Percentiles rank a stretch among this genome's conserved stretches.
phyloP scores from a whole-genome alignment of 2,797 vertebrate genomes.

The Adrianichthys oophorus region DNA sequence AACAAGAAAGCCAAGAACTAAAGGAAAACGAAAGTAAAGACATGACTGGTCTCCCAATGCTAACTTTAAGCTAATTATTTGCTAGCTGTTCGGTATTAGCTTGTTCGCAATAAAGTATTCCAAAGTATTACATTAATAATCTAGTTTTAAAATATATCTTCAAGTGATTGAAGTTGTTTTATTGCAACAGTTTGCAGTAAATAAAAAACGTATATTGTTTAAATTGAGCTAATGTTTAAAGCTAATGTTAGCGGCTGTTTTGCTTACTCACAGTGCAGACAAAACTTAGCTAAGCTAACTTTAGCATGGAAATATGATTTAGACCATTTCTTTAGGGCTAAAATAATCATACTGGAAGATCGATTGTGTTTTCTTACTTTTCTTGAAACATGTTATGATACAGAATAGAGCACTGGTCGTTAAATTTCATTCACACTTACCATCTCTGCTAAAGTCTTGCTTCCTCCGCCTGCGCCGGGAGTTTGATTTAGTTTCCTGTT shows the following conservation, averaged over 20 bases:
- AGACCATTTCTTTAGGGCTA: not conserved
- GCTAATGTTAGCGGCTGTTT: slow-evolving; percentile 56
- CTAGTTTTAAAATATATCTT: too few species aligned
- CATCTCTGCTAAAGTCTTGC: slow-evolving; percentile 57
- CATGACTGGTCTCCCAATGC: not conserved
- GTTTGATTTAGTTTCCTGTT: slow-evolving; percentile 61
- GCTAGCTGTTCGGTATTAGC: slow-evolving; percentile 15
- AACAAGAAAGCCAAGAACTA: not conserved
- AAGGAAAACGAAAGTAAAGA: slow-evolving; percentile 60
- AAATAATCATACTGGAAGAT: too few species aligned
- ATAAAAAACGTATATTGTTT: not conserved
- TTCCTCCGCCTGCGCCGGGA: slow-evolving; percentile 24
- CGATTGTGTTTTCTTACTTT: not conserved
- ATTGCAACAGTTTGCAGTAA: fast-evolving
- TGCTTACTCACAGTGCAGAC: slow-evolving; percentile 74
- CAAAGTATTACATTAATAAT: too few species aligned
- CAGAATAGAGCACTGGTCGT: fast-evolving
- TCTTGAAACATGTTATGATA: fast-evolving
- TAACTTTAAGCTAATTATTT: slow-evolving; percentile 2
- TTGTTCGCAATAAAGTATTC: not conserved
- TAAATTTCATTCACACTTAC: slow-evolving; percentile 56
- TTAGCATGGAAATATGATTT: slow-evolving; percentile 5
- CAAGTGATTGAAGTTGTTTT: too few species aligned
- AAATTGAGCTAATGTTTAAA: not conserved
- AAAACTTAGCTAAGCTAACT: slow-evolving; percentile 31